phyloP scores from a whole-genome alignment of 2,113 vertebrate genomes.

The Campylomormyrus numenius region DNA sequence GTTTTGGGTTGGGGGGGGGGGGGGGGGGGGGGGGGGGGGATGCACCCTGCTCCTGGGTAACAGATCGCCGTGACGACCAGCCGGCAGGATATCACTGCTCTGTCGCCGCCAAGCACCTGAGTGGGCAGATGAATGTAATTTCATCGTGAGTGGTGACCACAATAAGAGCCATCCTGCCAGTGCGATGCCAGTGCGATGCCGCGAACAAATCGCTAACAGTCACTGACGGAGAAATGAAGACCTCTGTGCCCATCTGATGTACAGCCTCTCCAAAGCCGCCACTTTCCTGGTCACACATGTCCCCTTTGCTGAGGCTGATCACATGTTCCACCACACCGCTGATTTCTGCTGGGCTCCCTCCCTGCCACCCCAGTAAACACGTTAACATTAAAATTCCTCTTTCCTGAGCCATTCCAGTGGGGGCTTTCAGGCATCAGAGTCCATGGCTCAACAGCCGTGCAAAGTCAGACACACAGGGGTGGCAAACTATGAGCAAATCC shows the following conservation, averaged over 20 bases:
- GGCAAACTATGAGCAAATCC: not conserved
- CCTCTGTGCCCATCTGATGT: not conserved
- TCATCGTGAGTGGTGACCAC: not conserved
- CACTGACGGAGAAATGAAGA: not conserved
- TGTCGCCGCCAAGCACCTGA: not conserved
- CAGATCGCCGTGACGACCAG: not conserved
- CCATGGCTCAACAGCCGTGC: not conserved
- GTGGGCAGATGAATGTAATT: not conserved
- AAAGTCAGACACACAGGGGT: not conserved
- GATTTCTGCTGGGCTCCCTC: not conserved
- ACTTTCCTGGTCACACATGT: not conserved
- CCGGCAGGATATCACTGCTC: not conserved
- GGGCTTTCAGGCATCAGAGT: not conserved
- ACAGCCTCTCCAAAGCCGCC: not conserved
- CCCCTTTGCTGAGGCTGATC: not conserved
- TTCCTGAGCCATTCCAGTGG: not conserved
- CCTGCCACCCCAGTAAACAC: not conserved
- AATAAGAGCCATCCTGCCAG: not conserved
- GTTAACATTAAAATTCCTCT: not conserved
- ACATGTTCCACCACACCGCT: not conserved
- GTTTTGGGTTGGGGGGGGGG: no score
- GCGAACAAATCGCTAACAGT: not conserved
- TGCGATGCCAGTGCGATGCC: no score
- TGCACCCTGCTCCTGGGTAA: not conserved
- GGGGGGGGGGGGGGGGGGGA: not conserved